Evolutionary conservation across 2,113 vertebrate genomes (phyloP).

Genomic region (Xiphophorus couchianus): DNA sequence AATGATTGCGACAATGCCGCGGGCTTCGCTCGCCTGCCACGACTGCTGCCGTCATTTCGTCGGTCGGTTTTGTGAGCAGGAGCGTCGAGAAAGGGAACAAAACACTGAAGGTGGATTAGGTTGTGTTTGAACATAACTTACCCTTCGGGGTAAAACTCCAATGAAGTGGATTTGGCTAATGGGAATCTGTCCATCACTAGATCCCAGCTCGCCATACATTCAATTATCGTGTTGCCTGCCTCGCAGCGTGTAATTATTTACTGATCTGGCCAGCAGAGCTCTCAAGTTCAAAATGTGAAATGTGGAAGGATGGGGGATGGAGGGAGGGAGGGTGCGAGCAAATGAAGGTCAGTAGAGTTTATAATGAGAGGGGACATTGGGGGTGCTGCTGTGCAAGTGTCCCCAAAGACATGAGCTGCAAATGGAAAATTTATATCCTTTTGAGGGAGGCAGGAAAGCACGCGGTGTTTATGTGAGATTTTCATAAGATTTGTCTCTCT

Average conservation of each 20-base stretch:
- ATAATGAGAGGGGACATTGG: slow-evolving; percentile 51
- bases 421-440: slow-evolving; percentile 21
- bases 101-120: slow-evolving; percentile 53
- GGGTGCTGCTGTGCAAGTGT: slow-evolving; percentile 12
- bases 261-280: slow-evolving; percentile 59
- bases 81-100: slow-evolving; percentile 8
- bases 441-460: slow-evolving; percentile 1
- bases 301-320: background rate
- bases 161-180: slow-evolving; percentile 70
- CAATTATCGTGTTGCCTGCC: slow-evolving; percentile 63
- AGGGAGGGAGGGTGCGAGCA: slow-evolving; percentile 12
- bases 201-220: slow-evolving; percentile 66
- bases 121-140: slow-evolving; percentile 63
- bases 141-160: slow-evolving; percentile 51
- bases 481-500: background rate
- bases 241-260: slow-evolving; percentile 72
- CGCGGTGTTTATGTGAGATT: background rate
- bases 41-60: slow-evolving; percentile 47
- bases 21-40: slow-evolving; percentile 9
- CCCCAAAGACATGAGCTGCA: slow-evolving; percentile 5
- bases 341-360: slow-evolving; percentile 18
- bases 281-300: slow-evolving; percentile 58
- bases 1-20: background rate
- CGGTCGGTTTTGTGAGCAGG: slow-evolving; percentile 24
- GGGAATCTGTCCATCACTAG: slow-evolving; percentile 69